These are phyloP conservation scores for Chironomus tentans DNA, from an alignment of 2,888 invertebrate genomes.

Conservation along the genomic window DNA sequence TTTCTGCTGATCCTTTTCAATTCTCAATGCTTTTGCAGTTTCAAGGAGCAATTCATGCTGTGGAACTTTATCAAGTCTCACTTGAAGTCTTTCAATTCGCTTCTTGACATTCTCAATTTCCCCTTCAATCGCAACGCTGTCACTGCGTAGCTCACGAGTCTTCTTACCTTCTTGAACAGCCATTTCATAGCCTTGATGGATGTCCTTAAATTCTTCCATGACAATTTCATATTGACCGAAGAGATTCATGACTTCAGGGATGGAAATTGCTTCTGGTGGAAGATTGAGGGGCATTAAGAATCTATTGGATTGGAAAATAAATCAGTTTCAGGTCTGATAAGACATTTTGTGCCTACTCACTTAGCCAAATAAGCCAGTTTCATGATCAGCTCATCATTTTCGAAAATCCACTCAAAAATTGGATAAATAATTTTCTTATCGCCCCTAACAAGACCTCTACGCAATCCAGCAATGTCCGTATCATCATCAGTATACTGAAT, in stretches of 20 bases:
- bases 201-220: conserved; percentile 71
- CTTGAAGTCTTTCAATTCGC: conserved; percentile 30
- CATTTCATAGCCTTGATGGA: conserved; percentile 60
- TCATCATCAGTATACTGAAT: conserved; percentile 57
- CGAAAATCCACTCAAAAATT: conserved; percentile 70
- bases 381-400: conserved; percentile 61
- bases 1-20: conserved; percentile 31
- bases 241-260: conserved; percentile 61
- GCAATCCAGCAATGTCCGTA: conserved; percentile 42
- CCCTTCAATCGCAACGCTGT: conserved; percentile 76
- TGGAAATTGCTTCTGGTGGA: conserved; percentile 63
- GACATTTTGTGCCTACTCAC: too few relatives aligned
- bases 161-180: conserved; percentile 53
- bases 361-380: conserved; percentile 76
- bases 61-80: conserved; percentile 31
- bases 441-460: conserved; percentile 49
- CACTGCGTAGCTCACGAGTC: conserved; percentile 72
- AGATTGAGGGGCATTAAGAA: conserved; percentile 55
- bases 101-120: conserved; percentile 59
- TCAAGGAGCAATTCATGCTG: conserved; percentile 31
- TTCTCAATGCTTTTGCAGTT: conserved; percentile 30
- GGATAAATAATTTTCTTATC: conserved; percentile 67
- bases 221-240: conserved; percentile 62
- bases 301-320: neutral
- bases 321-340: too few relatives aligned